Evolutionary conservation across 1,140 invertebrate species (phyloP).

Genomic region (Drosophila persimilis): DNA sequence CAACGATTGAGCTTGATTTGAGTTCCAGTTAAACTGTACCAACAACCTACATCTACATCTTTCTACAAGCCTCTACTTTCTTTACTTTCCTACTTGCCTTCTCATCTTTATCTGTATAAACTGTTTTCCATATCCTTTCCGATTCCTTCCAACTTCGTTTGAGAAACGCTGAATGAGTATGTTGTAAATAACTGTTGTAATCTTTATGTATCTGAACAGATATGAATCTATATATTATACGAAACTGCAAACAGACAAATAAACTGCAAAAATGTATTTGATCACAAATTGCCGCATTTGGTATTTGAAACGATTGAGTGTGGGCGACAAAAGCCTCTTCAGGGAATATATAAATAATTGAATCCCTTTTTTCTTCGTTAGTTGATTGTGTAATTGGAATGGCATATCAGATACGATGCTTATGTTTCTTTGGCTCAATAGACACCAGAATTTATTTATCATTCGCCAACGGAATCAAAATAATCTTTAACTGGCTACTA

Average conservation of each 20-base stretch:
- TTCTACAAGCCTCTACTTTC: background rate
- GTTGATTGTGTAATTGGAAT: too few relatives aligned
- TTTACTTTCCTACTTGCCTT: constrained; percentile 10
- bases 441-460: too few relatives aligned
- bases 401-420: too few relatives aligned
- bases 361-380: background rate
- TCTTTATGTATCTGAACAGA: constrained; percentile 55
- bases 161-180: constrained; percentile 67
- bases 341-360: too few relatives aligned
- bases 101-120: constrained; percentile 1
- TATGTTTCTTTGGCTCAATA: too few relatives aligned
- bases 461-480: too few relatives aligned
- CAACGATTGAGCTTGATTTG: constrained; percentile 5
- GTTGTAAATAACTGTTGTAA: constrained; percentile 81
- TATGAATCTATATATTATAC: constrained; percentile 65
- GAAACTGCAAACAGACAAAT: constrained; percentile 80
- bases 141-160: constrained; percentile 32
- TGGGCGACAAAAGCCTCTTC: too few relatives aligned
- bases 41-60: background rate
- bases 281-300: constrained; percentile 32
- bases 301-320: background rate
- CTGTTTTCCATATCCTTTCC: constrained; percentile 1
- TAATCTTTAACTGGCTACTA: too few relatives aligned
- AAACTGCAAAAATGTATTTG: constrained; percentile 81
- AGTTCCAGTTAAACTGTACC: constrained; percentile 16